These are phyloP conservation scores for Schizopygopsis pylzovi DNA, from an alignment of 2,797 vertebrate genomes.

Conservation along the genomic window DNA sequence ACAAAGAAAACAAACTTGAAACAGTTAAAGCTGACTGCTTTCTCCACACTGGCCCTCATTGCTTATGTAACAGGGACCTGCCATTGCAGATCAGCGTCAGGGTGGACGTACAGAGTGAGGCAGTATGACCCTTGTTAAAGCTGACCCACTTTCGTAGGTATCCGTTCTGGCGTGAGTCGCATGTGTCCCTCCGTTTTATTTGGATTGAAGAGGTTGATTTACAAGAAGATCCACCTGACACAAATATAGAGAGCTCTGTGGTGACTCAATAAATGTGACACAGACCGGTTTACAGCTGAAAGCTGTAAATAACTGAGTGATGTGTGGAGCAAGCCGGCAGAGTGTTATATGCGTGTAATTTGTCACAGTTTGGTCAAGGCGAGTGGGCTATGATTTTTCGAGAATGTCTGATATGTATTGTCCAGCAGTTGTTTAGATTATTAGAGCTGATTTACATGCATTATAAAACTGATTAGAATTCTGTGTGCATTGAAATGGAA, in stretches of 20 bases:
- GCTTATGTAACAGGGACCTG: constrained; percentile 76
- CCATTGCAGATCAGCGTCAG: constrained; percentile 75
- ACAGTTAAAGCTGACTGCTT: constrained; percentile 62
- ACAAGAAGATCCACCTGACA: constrained; percentile 43
- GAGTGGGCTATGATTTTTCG: not conserved
- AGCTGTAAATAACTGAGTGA: constrained; percentile 4
- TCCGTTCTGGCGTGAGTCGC: constrained; percentile 49
- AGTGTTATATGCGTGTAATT: constrained; percentile 4
- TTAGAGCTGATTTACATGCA: not conserved
- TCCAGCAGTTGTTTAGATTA: not conserved
- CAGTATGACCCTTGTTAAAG: constrained; percentile 71
- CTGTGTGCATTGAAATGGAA: not conserved
- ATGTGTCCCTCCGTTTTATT: constrained; percentile 40
- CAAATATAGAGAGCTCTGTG: constrained; percentile 30
- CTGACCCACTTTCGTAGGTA: constrained; percentile 75
- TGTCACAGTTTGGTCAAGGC: not conserved
- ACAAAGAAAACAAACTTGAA: constrained; percentile 66
- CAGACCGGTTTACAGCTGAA: constrained; percentile 1
- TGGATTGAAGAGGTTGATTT: constrained; percentile 33
- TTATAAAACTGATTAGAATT: not conserved
- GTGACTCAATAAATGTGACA: constrained; percentile 40
- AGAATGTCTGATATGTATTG: not conserved
- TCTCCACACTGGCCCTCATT: constrained; percentile 61
- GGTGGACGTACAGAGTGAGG: constrained; percentile 65
- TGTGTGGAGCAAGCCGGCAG: not conserved